Base-by-base conservation (phyloP, 2,797 vertebrate genomes). In the Arnoldichthys spilopterus region DNA sequence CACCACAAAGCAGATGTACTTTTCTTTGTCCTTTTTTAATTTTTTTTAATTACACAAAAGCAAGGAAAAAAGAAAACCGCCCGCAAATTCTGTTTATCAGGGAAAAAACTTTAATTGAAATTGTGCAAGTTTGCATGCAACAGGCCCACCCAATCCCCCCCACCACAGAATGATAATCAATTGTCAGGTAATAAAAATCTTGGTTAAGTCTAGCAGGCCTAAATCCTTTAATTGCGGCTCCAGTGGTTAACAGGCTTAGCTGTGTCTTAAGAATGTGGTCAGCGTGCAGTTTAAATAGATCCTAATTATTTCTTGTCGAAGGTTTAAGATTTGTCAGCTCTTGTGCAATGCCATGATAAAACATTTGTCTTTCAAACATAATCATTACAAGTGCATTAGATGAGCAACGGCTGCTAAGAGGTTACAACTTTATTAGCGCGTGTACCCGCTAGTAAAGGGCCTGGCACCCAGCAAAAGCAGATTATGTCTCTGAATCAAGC, bases 251-350 rank as follows among this genome's bases (percentile, higher is more conserved):
- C 92, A 90, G 90, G 91, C 93, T 94, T 93, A 92, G 85, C 88
- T 87, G 72, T 83, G 89, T 91, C 91, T 92, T 84, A 86, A 90
- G 87, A 75, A 87, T 82, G 84, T 83, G 88, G 89, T 79, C 89
- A 89, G 83, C 90, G 85, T 91, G 90, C 88, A 91, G 91, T 87
- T 94, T 92, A 93, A 94, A 93, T 91, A 93, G 91, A 94, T 93
- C 88, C 90, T 93, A 94, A 94, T 95, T 95, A 94, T 94, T 94
- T 94, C 28, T 73, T 64, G 88, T 92, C 89, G 89, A 91, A 91
- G 92, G 93, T 91, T 92, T 93, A 87, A 92, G 92, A 93, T 94
- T 87, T 91, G 91, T 92, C 88, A 88, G 92, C 91, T 94, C 90
- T 92, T 86, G 92, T 95, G 94, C 88, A 90, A 89, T 90, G 89